These are phyloP conservation scores for Netta rufina DNA, from an alignment of 2,797 vertebrate species.

Conservation along the genomic window DNA sequence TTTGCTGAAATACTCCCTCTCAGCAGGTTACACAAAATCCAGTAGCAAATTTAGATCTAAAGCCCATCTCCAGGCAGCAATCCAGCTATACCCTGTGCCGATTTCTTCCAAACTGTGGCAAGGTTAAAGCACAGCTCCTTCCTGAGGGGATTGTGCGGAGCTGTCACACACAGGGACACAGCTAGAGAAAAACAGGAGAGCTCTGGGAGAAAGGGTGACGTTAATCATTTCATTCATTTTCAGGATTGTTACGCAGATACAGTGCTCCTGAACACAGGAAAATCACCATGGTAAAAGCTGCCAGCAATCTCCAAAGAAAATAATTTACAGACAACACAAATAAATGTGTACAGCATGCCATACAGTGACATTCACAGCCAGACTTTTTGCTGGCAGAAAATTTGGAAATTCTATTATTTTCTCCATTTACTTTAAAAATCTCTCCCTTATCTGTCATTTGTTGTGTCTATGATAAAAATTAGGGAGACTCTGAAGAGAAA, in stretches of 20 bases:
- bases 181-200: neutral
- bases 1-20: neutral
- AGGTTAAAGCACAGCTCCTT: neutral
- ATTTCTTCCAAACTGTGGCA: neutral
- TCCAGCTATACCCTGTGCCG: neutral
- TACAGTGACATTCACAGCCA: neutral
- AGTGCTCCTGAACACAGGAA: neutral
- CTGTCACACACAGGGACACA: neutral
- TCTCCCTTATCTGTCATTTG: neutral
- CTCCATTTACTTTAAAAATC: neutral
- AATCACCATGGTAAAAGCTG: neutral
- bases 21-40: neutral
- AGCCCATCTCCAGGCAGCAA: neutral
- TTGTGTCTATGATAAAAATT: neutral
- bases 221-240: neutral
- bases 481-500: neutral
- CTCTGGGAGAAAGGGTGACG: neutral
- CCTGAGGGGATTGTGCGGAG: neutral
- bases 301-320: neutral
- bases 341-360: neutral
- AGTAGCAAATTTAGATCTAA: neutral
- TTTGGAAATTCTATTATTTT: neutral
- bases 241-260: neutral
- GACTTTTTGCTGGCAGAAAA: neutral
- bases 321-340: neutral